These are phyloP conservation scores for Drosophila hamatofila DNA, from an alignment of 2,888 invertebrate species.

Conservation along the genomic window DNA sequence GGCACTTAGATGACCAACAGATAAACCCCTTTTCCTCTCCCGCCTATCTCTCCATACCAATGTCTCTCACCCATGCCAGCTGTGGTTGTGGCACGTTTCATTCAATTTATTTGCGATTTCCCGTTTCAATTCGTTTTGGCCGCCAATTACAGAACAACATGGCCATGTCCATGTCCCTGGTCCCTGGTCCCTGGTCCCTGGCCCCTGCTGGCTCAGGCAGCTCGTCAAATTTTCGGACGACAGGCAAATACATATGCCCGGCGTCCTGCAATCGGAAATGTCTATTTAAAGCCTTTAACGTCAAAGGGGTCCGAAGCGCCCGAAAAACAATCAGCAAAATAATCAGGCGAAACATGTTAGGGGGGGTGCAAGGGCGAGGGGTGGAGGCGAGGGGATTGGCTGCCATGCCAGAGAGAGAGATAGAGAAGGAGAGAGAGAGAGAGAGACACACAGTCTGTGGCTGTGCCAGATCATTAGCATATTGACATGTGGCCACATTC, in stretches of 20 bases:
- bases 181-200: not conserved
- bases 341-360: conserved; percentile 13
- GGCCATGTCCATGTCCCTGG: conserved; percentile 17
- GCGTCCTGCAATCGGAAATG: conserved; percentile 20
- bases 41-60: accelerated
- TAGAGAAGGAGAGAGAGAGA: too few species aligned
- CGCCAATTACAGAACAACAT: conserved; percentile 73
- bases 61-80: not conserved
- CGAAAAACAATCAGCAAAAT: conserved; percentile 49
- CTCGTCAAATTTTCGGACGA: conserved; percentile 19
- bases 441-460: conserved; percentile 5
- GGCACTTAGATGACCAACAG: conserved; percentile 20
- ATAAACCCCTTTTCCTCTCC: conserved; percentile 5
- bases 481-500: conserved; percentile 79
- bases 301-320: not conserved
- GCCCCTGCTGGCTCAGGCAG: conserved; percentile 2
- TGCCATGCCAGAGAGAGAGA: too few species aligned
- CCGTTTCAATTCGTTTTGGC: conserved; percentile 78
- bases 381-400: not conserved
- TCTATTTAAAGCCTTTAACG: conserved; percentile 43
- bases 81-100: conserved; percentile 66
- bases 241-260: conserved; percentile 17
- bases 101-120: conserved; percentile 78
- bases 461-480: conserved; percentile 71
- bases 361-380: too few species aligned